Evolutionary conservation across 1,140 invertebrate genomes (phyloP).

Genomic region (Drosophila kikkawai): DNA sequence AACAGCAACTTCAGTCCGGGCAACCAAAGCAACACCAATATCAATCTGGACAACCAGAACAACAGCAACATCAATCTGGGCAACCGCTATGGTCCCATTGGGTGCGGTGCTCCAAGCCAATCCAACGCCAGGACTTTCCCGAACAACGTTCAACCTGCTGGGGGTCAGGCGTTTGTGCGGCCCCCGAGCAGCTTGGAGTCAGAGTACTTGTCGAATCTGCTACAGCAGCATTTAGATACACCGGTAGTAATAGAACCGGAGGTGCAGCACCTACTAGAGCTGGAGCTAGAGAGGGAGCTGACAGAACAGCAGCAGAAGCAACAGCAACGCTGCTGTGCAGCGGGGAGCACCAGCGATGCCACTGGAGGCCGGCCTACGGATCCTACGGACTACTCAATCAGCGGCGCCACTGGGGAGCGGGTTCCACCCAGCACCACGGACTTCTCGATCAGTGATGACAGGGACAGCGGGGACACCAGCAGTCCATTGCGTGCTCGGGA

Average conservation of each 20-base stretch:
- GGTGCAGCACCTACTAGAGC: not conserved
- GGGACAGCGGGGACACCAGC: not conserved
- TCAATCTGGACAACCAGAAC: not conserved
- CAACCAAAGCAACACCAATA: too few species aligned
- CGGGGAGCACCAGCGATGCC: not conserved
- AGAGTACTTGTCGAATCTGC: not conserved
- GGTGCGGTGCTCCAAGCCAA: not conserved
- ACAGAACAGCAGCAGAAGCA: not conserved
- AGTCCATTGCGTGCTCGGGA: not conserved
- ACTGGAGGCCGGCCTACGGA: not conserved
- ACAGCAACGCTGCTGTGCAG: not conserved
- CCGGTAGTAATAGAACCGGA: not conserved
- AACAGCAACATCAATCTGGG: not conserved
- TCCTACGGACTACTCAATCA: not conserved
- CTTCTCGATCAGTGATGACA: slow-evolving; percentile 1
- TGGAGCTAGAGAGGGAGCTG: slow-evolving; percentile 4
- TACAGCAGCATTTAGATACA: not conserved
- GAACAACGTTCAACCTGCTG: not conserved
- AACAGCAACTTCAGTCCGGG: not conserved
- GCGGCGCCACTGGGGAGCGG: not conserved
- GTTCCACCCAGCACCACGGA: not conserved
- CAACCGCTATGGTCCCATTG: slow-evolving; percentile 16
- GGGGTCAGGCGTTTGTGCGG: not conserved
- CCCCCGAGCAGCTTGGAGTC: not conserved
- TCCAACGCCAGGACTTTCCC: not conserved